These are phyloP conservation scores for Colinus virginianus DNA, from an alignment of 2,113 vertebrate species.

Conservation along the genomic window DNA sequence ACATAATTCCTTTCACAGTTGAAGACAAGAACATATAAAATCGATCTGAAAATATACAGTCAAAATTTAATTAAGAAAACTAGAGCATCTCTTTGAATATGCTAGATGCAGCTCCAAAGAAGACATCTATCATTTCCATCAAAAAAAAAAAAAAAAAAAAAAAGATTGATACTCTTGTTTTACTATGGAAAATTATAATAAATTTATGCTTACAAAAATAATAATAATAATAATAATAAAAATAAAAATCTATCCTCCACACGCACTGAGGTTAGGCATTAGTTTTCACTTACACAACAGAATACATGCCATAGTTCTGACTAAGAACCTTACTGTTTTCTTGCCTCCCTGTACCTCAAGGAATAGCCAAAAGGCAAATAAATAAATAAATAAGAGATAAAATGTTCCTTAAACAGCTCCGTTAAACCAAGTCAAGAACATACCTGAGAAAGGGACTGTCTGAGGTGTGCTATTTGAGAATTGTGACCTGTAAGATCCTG, in stretches of 20 bases:
- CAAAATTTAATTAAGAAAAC: not conserved
- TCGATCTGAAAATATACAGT: not conserved
- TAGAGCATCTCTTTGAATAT: not conserved
- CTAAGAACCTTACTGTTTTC: not conserved
- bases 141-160: not conserved
- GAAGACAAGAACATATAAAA: not conserved
- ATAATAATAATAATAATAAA: too few species aligned
- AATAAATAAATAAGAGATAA: not conserved
- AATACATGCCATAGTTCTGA: not conserved
- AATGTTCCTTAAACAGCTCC: too few species aligned
- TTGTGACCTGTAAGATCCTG: slow-evolving; percentile 90
- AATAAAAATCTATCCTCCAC: not conserved
- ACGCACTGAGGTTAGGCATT: not conserved
- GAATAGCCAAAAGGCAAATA: not conserved
- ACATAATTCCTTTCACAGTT: not conserved
- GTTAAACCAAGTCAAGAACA: not conserved
- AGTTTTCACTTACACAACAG: not conserved
- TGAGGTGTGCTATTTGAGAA: slow-evolving; percentile 89
- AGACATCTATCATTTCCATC: not conserved
- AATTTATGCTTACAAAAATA: not conserved
- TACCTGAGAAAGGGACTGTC: slow-evolving; percentile 98
- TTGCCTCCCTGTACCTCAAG: not conserved
- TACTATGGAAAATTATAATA: not conserved
- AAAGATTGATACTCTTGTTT: not conserved
- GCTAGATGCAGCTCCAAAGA: not conserved